A percentile compares a stretch with the other conserved stretches of the same genome.
phyloP scores from a whole-genome alignment of 2,888 invertebrate genomes.

The Microctonus hyperodae region DNA sequence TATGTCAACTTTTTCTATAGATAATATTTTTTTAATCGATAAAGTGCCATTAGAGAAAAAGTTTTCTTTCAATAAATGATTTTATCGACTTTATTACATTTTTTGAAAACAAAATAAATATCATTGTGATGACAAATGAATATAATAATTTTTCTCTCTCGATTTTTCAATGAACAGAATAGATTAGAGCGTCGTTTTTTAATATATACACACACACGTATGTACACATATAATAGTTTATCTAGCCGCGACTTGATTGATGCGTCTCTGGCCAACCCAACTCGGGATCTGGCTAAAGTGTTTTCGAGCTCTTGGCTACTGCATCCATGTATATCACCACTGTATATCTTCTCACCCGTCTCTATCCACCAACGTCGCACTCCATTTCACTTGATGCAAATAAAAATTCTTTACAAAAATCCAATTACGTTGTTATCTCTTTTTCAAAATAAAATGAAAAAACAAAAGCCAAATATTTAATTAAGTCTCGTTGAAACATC shows the following conservation, averaged over 20 bases:
- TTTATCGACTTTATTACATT: no score
- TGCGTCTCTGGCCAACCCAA: constrained; percentile 49
- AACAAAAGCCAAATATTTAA: no score
- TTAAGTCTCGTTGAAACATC: no score
- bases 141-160: neutral
- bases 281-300: constrained; percentile 44
- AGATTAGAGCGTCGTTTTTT: constrained; percentile 14
- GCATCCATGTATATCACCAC: constrained; percentile 13
- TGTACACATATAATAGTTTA: neutral
- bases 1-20: no score
- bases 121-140: neutral
- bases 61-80: no score
- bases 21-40: no score
- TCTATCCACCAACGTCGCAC: constrained; percentile 25
- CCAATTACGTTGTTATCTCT: neutral
- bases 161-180: neutral
- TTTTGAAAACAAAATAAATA: neutral
- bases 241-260: constrained; percentile 47
- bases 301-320: constrained; percentile 47
- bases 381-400: constrained; percentile 27
- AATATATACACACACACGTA: neutral
- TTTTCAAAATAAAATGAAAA: neutral
- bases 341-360: constrained; percentile 25
- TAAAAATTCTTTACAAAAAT: constrained; percentile 24
- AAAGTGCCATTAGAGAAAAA: no score